Base-by-base conservation (phyloP, 2,888 invertebrate species). In the Aporophyla nigra region DNA sequence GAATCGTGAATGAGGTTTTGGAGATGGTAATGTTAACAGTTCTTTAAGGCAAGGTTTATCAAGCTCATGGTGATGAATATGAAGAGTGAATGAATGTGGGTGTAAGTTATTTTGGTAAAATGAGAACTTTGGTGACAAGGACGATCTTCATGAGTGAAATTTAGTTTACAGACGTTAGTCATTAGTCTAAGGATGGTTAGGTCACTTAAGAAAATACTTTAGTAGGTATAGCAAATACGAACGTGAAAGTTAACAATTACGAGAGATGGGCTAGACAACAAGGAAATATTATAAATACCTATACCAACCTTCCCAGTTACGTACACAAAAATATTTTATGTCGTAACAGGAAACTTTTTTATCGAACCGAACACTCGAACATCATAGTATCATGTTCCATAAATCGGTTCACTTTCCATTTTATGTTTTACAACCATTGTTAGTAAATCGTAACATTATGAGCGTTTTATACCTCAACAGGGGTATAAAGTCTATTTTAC, bases 401-500 rank as follows among this genome's bases (percentile, higher is more conserved):
- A 83, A 86, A 86, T 81, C 75, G 62, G 72, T 77, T 71, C 73
- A 58, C 68, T 81, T 84, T n/a, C 67, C 40, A 24, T 65, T 76
- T 82, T 63, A 67, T 76, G 59, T 78, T 86, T 82, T 80, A 82
- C 59, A 78, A 56, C 75, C 66, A 67, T 77, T 86, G 83, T 87
- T 80, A 80, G 70, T 74, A 70, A 65, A 82, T 79, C 87, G 78
- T 84, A 71, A 88, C 66, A 71, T 76, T 79, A 88, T 65, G 75
- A 74, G 54, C 54, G 62, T 86, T 88, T 89, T 89, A 82, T 81
- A 75, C 80, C 74, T 76, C 78, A 85, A 82, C 86, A 79, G 74
- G 74, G 82, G 54, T 63, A 86, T 87, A 90, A 88, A 82, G 21
- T 69, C 33, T 76, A 68, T 82, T 88, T 88, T 86, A 90, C 76